Percentiles rank a stretch among this genome's conserved stretches.
Evolutionary conservation across 37 sponge, comb jelly and placozoan genomes (phyloP).

Genomic region (Ephydatia muelleri): DNA sequence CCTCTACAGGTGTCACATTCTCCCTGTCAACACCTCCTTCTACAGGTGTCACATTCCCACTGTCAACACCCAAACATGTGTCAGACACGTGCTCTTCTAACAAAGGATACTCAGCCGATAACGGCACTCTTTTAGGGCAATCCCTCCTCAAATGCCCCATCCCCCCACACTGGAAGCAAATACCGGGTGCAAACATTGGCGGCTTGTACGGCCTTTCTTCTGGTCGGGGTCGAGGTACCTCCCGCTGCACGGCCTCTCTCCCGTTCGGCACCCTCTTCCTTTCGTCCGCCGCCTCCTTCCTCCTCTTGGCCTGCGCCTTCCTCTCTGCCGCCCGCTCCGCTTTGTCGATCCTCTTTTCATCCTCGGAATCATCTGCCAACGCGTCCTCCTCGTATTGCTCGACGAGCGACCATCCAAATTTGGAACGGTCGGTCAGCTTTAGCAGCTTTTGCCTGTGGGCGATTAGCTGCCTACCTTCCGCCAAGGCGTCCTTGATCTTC

Average conservation of each 20-base stretch:
- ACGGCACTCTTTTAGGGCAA: neutral
- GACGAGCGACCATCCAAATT: conserved; percentile 6
- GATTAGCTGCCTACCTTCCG: neutral
- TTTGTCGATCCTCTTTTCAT: neutral
- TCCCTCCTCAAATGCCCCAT: no score
- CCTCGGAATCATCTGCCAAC: neutral
- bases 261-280: neutral
- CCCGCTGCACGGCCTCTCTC: neutral
- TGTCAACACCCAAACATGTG: no score
- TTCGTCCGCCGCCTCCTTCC: neutral
- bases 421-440: neutral
- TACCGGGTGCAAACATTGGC: no score
- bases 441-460: no score
- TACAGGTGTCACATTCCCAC: no score
- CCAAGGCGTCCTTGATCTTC: neutral
- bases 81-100: no score
- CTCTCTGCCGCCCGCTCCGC: neutral
- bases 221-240: neutral
- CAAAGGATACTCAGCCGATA: neutral
- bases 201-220: no score
- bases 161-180: no score
- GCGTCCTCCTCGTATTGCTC: neutral
- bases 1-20: no score
- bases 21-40: no score
- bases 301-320: neutral